A percentile compares a stretch with the other conserved stretches of the same genome.
Evolutionary conservation across 1,140 invertebrate species (phyloP).

Genomic region (Cyphomyrmex costatus): DNA sequence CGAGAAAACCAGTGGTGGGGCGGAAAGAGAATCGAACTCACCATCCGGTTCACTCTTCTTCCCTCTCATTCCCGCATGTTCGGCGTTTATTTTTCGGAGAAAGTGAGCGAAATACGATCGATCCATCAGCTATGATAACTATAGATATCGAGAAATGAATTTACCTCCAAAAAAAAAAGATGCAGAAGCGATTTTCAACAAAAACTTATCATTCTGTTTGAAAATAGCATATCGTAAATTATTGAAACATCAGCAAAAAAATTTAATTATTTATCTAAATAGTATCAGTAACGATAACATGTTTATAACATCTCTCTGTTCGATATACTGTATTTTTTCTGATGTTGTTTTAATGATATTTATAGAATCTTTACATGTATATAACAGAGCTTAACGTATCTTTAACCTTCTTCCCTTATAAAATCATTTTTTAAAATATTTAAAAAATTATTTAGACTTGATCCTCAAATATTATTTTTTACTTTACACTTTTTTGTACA

Average conservation of each 20-base stretch:
- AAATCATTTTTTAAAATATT: neutral
- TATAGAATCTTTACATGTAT: neutral
- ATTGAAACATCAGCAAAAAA: neutral
- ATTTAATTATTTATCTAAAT: neutral
- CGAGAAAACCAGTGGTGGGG: constrained; percentile 71
- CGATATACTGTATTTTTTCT: neutral
- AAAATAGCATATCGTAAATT: neutral
- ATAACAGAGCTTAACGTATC: neutral
- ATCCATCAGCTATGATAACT: constrained; percentile 18
- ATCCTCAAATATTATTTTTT: too few species aligned
- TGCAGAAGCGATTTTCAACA: constrained; percentile 7
- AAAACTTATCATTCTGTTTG: neutral
- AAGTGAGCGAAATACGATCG: constrained; percentile 67
- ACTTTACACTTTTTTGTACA: too few species aligned
- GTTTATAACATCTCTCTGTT: neutral
- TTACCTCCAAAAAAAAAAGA: constrained; percentile 12
- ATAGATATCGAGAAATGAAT: neutral
- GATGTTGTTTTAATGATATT: constrained; percentile 5
- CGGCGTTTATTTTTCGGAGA: constrained; percentile 62
- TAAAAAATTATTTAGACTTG: neutral
- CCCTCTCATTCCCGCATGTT: constrained; percentile 31
- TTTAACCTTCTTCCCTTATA: neutral
- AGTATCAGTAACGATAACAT: constrained; percentile 2
- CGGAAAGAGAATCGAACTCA: constrained; percentile 75
- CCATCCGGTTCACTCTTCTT: constrained; percentile 61